These are phyloP conservation scores for Sebastes baramenuke DNA, from an alignment of 2,797 vertebrate species.

Conservation along the genomic window DNA sequence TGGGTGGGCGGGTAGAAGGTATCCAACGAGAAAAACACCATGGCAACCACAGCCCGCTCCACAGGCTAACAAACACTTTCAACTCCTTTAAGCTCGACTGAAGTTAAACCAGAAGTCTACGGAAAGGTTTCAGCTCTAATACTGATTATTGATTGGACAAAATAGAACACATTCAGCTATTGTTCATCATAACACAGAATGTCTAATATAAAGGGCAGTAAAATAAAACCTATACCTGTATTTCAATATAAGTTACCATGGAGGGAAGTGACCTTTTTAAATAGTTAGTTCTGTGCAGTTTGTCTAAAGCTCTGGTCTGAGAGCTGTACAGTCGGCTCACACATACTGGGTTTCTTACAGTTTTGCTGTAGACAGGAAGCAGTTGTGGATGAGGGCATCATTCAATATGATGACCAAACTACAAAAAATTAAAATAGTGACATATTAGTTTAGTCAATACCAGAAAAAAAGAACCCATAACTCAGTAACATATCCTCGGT, in stretches of 20 bases:
- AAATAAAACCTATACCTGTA: background rate
- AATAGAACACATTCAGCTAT: background rate
- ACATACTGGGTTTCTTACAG: background rate
- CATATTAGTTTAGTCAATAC: background rate
- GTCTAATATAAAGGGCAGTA: background rate
- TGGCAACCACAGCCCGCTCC: background rate
- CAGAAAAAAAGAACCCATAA: background rate
- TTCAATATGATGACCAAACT: background rate
- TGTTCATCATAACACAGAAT: slow-evolving; percentile 15
- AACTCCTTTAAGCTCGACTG: background rate
- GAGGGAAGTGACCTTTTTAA: background rate
- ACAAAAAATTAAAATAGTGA: background rate
- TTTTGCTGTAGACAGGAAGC: background rate
- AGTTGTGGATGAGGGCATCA: background rate
- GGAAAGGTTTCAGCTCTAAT: background rate
- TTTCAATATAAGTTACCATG: background rate
- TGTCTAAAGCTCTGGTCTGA: background rate
- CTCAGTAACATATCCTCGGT: background rate
- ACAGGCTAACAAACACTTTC: background rate
- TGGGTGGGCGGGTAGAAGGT: background rate
- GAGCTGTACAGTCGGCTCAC: background rate
- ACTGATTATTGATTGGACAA: slow-evolving; percentile 23
- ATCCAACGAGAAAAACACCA: background rate
- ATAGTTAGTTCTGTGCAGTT: background rate
- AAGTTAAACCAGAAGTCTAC: background rate